phyloP scores from a whole-genome alignment of 2,113 vertebrate species.

The Pica pica region DNA sequence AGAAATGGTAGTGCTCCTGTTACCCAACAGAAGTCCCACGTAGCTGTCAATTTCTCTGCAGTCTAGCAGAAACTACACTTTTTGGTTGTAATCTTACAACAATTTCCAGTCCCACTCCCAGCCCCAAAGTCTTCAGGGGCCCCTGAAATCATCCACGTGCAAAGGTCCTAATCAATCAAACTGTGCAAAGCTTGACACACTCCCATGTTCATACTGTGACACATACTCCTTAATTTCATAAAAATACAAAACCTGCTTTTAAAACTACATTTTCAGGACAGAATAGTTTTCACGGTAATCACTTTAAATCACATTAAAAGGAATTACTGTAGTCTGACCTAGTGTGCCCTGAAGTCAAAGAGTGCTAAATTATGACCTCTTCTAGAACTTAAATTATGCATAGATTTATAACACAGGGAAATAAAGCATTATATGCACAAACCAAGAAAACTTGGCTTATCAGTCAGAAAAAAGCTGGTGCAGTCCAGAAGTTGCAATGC shows the following conservation, averaged over 20 bases:
- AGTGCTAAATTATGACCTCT: background rate
- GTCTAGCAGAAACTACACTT: background rate
- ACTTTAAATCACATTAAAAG: background rate
- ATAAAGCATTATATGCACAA: background rate
- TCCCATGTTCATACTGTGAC: background rate
- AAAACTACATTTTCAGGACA: background rate
- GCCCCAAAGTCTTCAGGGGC: background rate
- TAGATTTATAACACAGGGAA: background rate
- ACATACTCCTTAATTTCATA: background rate
- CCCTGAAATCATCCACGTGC: background rate
- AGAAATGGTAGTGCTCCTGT: background rate
- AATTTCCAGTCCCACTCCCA: background rate
- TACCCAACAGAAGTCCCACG: background rate
- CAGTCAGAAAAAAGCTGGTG: background rate
- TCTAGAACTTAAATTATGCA: background rate
- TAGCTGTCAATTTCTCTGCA: background rate
- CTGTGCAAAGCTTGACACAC: background rate
- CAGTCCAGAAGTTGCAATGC: background rate
- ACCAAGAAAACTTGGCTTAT: background rate
- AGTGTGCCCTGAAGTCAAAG: background rate
- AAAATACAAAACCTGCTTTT: background rate
- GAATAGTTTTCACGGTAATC: background rate
- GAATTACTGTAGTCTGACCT: background rate
- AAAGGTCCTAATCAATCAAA: background rate
- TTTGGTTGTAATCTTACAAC: accelerated